Base-by-base conservation (phyloP, 2,888 invertebrate genomes). In the Tetramorium bicarinatum region DNA sequence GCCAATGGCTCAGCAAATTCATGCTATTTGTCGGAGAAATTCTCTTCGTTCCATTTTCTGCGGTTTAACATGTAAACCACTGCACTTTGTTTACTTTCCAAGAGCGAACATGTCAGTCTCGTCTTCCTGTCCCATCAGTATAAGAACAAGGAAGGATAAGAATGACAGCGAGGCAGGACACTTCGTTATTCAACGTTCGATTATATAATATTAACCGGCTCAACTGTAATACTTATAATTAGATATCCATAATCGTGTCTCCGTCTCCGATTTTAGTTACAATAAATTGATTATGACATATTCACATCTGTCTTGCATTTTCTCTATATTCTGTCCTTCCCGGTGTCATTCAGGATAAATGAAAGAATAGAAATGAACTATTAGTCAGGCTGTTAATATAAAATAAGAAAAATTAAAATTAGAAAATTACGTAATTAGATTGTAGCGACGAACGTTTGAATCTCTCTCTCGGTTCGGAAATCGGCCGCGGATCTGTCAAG, bases 1-100 rank as follows among this genome's bases (percentile, higher is more conserved):
- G 79, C 79, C 79, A 80, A 80, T 80, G 79, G 79, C 79, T 80
- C 79, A 80, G 79, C 79, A 80, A 80, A 80, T 80, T 80, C 72
- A 71, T 80, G 79, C 79, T 71, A 80, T 80, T 80, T 71, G 79
- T 80, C 72, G 79, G 79, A 71, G 79, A 80, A 80, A 71, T 80
- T 80, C 79, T 71, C 72, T 80, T 18, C 79, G 79, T 79, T 79
- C 79, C 79, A 71, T 80, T 80, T 80, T 80, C 79, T 61, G 79
- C 79, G 79, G 59, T 80, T 80, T 80, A 80, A 71, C 79, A 80
- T 80, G 79, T 80, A 80, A 80, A 80, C 79, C 71, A 59, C 79
- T 71, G 79, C 59, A 71, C 79, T 80, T 80, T 80, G 79, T 80
- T 80, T 80, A 80, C 79, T 80, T 71, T 80, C 79, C 79, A 80